A percentile compares a stretch with the other conserved stretches of the same genome.
phyloP scores from a whole-genome alignment of 1,140 invertebrate genomes.

The Drosophila jambulina region DNA sequence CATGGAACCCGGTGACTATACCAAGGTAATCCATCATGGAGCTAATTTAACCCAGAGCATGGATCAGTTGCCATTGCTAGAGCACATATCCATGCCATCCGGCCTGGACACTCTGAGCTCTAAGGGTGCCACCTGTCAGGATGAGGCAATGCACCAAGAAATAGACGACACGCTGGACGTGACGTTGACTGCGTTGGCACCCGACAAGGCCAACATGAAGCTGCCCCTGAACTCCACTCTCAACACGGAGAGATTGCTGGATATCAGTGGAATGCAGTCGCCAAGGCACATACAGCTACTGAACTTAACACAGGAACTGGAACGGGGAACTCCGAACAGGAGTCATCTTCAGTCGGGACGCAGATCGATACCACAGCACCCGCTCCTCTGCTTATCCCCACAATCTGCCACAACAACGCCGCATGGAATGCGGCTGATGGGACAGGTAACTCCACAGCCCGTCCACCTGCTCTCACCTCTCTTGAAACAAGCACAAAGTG shows the following conservation, averaged over 20 bases:
- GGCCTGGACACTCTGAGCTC: constrained; percentile 50
- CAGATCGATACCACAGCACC: constrained; percentile 58
- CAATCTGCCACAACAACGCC: constrained; percentile 61
- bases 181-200: constrained; percentile 70
- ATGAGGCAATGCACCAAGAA: constrained; percentile 21
- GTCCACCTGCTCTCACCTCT: constrained; percentile 69
- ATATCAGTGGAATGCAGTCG: constrained; percentile 54
- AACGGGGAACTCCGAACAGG: constrained; percentile 36
- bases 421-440: constrained; percentile 34
- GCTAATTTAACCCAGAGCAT: constrained; percentile 59
- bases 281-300: constrained; percentile 68
- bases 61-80: constrained; percentile 71
- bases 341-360: constrained; percentile 20
- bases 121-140: not conserved
- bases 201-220: constrained; percentile 74
- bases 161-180: constrained; percentile 57
- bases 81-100: constrained; percentile 74
- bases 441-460: constrained; percentile 61
- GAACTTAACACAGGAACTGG: constrained; percentile 68
- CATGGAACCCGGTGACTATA: constrained; percentile 23
- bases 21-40: constrained; percentile 35
- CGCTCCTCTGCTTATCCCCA: constrained; percentile 67
- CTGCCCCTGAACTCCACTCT: constrained; percentile 77
- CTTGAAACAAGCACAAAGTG: constrained; percentile 72
- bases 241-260: constrained; percentile 73